Percentiles rank a stretch among this genome's conserved stretches.
phyloP scores from a whole-genome alignment of 2,888 invertebrate species.

The Xanthia togata region DNA sequence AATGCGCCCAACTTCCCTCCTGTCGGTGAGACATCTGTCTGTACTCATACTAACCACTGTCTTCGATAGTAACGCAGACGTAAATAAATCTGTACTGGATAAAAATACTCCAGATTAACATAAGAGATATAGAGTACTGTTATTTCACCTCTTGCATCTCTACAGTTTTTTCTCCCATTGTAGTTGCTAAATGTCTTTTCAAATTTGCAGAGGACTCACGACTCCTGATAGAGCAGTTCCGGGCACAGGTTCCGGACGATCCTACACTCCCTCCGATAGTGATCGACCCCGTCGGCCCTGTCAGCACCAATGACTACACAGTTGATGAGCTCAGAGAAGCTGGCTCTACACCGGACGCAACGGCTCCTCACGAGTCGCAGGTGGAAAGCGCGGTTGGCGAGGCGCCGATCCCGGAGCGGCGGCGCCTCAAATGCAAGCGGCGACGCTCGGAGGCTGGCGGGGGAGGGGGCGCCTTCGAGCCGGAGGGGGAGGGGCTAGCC shows the following conservation, averaged over 20 bases:
- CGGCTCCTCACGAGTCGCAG: background rate
- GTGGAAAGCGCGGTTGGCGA: conserved; percentile 4
- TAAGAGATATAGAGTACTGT: background rate
- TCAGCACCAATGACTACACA: conserved; percentile 51
- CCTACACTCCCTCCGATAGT: conserved; percentile 78
- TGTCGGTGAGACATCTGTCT: conserved; percentile 48
- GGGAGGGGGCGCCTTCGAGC: background rate
- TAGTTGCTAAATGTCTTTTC: background rate
- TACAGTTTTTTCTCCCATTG: background rate
- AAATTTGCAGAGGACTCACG: conserved; percentile 71
- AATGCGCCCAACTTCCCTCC: conserved; percentile 48
- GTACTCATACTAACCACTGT: background rate
- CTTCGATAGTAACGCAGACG: background rate
- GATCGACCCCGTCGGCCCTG: conserved; percentile 67
- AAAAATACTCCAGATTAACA: background rate
- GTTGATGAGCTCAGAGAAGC: conserved; percentile 34
- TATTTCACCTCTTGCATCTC: background rate
- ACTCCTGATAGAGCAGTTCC: conserved; percentile 77
- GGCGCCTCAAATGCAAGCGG: conserved; percentile 42
- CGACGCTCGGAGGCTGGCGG: conserved; percentile 21
- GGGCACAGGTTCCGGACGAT: conserved; percentile 70
- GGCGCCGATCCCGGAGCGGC: conserved; percentile 4
- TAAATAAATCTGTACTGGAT: background rate
- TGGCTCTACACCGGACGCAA: background rate
- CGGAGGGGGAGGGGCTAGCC: background rate